Percentiles rank a stretch among this genome's conserved stretches.
Conservation (phyloP, 2,113 vertebrate genomes). For the Sitta europaea region DNA sequence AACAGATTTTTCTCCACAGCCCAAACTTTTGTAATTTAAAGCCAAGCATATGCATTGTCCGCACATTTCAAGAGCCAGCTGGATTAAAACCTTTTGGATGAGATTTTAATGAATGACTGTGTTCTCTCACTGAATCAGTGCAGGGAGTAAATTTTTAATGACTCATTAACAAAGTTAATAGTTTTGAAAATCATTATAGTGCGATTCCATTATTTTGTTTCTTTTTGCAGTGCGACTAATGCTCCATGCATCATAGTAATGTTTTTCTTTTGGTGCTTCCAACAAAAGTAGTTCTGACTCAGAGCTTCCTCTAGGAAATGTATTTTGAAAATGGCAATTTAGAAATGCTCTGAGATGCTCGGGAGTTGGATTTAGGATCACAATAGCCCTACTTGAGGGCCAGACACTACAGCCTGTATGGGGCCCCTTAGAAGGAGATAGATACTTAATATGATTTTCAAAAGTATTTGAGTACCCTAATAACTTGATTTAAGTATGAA, state of each 20-base stretch:
- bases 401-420: background rate
- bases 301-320: background rate
- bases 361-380: background rate
- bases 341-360: background rate
- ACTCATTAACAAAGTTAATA: slow-evolving; percentile 60
- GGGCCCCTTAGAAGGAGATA: background rate
- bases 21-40: background rate
- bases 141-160: slow-evolving; percentile 59
- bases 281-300: slow-evolving; percentile 4
- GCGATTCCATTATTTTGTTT: slow-evolving; percentile 41
- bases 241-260: slow-evolving; percentile 48
- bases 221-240: slow-evolving; percentile 21
- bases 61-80: background rate
- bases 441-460: background rate
- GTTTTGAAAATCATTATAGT: slow-evolving; percentile 54
- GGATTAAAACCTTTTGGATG: slow-evolving; percentile 20
- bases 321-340: background rate
- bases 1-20: background rate
- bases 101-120: slow-evolving; percentile 35
- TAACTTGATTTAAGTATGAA: background rate
- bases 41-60: background rate
- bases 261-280: slow-evolving; percentile 13
- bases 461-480: background rate
- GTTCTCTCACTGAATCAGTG: slow-evolving; percentile 6
- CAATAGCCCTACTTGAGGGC: background rate